Percentiles rank a stretch among this genome's conserved stretches.
Conservation (phyloP, 2,113 vertebrate genomes). For the Neogobius melanostomus region DNA sequence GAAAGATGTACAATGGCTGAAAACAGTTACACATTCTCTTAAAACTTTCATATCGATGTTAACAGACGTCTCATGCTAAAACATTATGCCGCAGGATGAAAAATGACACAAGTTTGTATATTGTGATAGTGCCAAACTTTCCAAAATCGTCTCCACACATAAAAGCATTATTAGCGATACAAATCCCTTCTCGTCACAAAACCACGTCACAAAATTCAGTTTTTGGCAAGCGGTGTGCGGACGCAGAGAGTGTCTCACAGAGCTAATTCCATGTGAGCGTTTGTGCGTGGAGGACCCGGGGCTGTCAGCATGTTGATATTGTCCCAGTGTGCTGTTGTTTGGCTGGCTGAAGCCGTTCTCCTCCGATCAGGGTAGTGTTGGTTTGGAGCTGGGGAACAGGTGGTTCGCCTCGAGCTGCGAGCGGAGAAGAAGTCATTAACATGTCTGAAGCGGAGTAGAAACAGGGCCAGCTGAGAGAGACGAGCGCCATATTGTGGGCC, state of each 20-base stretch:
- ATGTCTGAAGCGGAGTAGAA: constrained; percentile 41
- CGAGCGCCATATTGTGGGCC: neutral
- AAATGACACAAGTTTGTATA: neutral
- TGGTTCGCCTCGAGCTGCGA: constrained; percentile 51
- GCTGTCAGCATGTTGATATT: constrained; percentile 5
- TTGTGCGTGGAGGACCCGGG: neutral
- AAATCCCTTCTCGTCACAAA: neutral
- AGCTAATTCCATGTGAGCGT: neutral
- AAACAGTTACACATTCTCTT: too few relatives aligned
- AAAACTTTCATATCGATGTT: neutral
- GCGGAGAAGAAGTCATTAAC: constrained; percentile 49
- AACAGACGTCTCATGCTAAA: neutral
- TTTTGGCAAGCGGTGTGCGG: neutral
- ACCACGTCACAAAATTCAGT: neutral
- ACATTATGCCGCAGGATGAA: neutral
- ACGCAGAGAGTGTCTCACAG: neutral
- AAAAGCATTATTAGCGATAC: neutral
- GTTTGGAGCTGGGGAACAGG: constrained; percentile 52
- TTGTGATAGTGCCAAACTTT: neutral
- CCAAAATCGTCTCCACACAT: neutral
- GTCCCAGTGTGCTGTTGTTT: neutral
- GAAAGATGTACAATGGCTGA: too few relatives aligned
- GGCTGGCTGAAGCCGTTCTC: constrained; percentile 2
- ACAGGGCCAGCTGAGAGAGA: neutral
- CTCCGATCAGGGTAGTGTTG: constrained; percentile 37